Base-by-base conservation (phyloP, 1,140 invertebrate species). In the Aphaenogaster rudis region DNA sequence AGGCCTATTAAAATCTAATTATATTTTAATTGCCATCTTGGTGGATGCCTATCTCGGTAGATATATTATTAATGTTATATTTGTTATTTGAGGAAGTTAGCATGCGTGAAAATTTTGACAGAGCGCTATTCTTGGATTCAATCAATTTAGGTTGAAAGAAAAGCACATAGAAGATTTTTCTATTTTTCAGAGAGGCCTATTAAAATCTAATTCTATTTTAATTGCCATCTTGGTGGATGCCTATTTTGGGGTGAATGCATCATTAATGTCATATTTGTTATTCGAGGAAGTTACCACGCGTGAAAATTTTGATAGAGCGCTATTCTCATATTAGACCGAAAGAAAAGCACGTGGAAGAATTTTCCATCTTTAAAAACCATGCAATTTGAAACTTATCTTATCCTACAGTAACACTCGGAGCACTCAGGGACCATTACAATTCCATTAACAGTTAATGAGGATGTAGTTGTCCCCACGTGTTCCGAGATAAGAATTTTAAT, bases 371-470 rank as follows among this genome's bases (percentile, higher is more conserved):
- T 28, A 13, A 69, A 48, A 50, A 28, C 21, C 21, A 33, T 4
- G 6, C 11, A 28, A 28, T 69, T 33, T 33, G 17, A 9, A 45
- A 28, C 9, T 72, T 72, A 72, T 71, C 67, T 71, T 71, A 13
- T 71, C 67, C 21, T 33, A 15, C 36, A 33, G 67, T 33, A 72
- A 0, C 21, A 21, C 33, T 50, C 9, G 15, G 15, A 50, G 3
- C 15, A 72, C 7, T 71, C 33, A 33, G 21, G 21, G 13, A 50
- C n/a, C 42, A 33, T 72, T 36, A 72, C 45, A n/a, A 48, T 33
- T 50, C 28, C 69, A 72, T 72, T 72, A 72, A 52, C 15, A n/a
- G 15, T 52, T 72, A 33, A 72, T 15, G 69, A 72, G 45, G 6
- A 11, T 33, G 15, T 52, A 28, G 7, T 72, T 72, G 69, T 52